Evolutionary conservation across 2,113 vertebrate species (phyloP), one percentile per base, ranked within the genome.

Genomic region (Calidris pygmaea): DNA sequence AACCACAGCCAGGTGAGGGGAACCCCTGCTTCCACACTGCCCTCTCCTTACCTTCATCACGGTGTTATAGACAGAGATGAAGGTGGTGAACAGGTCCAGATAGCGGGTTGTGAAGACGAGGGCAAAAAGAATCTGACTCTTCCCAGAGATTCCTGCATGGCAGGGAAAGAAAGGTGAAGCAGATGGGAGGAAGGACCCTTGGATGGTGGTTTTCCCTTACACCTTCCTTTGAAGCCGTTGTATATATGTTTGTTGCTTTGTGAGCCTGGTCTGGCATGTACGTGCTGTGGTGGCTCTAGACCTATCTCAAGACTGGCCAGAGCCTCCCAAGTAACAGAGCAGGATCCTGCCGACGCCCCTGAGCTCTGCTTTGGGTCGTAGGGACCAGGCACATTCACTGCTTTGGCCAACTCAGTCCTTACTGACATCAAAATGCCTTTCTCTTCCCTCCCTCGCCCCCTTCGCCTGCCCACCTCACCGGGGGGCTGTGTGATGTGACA

Each of bases 41-140:
- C 17, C 26, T 26, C 24, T 41, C 56, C 96, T 98, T 97, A 98
- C 98, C 98, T 98, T 98, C 98, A 98, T 98, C 39, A 98, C 96
- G 4, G 98, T 98, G 95, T 98, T 98, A 63, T 98, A 98, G 94
- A 97, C 26, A 41, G 98, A 98, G 88, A 98, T 98, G 95, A 98
- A 98, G 93, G 93, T 98, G 5, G 97, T 98, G 93, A 98, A 98
- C 82, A 98, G 97, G 91, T 98, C 98, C 92, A 98, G 96, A 81
- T 98, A 98, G 65, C 98, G 98, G 53, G 98, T 98, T 85, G 98
- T 98, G 95, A 98, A 98, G 91, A 98, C 98, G 0, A 98, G 88
- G 19, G 98, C 97, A 0, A 98, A 98, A 41, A 98, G 98, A 60
- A 98, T 95, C 96, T 98, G 98, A 84, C 98, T 98, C 86, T 98